Evolutionary conservation across 2,888 invertebrate genomes (phyloP).

Genomic region (Patella ulyssiponensis): DNA sequence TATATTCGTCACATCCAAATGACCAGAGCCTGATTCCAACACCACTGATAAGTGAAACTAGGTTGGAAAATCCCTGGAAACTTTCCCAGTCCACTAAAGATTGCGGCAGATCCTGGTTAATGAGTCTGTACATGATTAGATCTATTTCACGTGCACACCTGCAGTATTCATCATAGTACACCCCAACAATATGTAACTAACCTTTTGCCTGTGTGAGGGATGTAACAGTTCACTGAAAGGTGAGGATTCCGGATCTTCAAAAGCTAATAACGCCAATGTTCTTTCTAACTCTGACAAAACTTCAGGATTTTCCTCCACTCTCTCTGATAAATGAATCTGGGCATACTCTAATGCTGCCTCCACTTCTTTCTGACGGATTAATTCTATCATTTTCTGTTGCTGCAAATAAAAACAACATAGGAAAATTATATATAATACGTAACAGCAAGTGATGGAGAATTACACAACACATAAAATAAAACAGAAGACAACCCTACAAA

Average conservation of each 20-base stretch:
- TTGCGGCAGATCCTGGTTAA: no score
- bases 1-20: no score
- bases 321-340: slow-evolving; percentile 89
- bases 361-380: slow-evolving; percentile 86
- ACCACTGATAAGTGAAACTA: no score
- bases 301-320: slow-evolving; percentile 82
- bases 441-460: no score
- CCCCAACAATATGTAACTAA: slow-evolving; percentile 31
- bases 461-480: no score
- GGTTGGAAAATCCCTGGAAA: no score
- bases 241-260: slow-evolving; percentile 94
- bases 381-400: slow-evolving; percentile 91
- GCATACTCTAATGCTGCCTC: slow-evolving; percentile 92
- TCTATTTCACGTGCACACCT: no score
- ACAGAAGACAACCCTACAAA: no score
- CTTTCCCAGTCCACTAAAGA: no score
- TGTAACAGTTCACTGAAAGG: slow-evolving; percentile 96
- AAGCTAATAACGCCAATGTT: slow-evolving; percentile 93
- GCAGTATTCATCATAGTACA: neutral
- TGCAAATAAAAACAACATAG: slow-evolving; percentile 70
- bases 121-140: no score
- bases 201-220: slow-evolving; percentile 88
- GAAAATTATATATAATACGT: no score
- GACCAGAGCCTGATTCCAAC: no score
- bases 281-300: slow-evolving; percentile 87